Evolutionary conservation across 64 coral and sea anemone species (phyloP).

Genomic region (Astreopora myriophthalma): DNA sequence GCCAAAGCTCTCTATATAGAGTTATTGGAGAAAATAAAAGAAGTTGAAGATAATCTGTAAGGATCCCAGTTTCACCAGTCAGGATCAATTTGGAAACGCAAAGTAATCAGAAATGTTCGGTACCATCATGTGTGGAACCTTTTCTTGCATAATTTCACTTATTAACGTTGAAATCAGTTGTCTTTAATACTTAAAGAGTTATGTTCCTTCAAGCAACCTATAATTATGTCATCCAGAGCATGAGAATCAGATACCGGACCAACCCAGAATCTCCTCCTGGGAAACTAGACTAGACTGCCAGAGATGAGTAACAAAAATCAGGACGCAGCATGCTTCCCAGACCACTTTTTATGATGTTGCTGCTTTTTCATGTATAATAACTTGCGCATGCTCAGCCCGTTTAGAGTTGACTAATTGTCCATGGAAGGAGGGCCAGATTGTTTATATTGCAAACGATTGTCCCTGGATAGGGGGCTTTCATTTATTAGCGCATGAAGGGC

Average conservation of each 20-base stretch:
- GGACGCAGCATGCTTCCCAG: not conserved
- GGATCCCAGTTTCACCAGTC: not conserved
- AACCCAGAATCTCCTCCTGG: not conserved
- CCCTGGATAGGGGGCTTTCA: not conserved
- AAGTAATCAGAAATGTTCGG: not conserved
- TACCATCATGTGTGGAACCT: not conserved
- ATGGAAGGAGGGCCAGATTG: not conserved
- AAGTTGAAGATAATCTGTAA: slow-evolving; percentile 2
- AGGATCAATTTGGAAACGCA: not conserved
- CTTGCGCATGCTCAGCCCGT: not conserved
- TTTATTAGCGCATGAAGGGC: not conserved
- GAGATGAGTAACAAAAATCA: not conserved
- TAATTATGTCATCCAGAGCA: not conserved
- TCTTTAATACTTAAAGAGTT: not conserved
- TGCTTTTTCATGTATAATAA: not conserved
- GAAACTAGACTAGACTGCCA: not conserved
- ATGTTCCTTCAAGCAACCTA: not conserved
- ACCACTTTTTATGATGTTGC: not conserved
- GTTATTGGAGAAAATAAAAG: not conserved
- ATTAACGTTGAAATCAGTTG: not conserved
- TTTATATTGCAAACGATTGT: not conserved
- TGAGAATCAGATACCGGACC: not conserved
- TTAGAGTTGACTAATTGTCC: not conserved
- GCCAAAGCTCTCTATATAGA: not conserved
- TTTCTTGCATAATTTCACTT: not conserved